Conservation (phyloP, 1,140 invertebrate genomes). For the Eufriesea mexicana region DNA sequence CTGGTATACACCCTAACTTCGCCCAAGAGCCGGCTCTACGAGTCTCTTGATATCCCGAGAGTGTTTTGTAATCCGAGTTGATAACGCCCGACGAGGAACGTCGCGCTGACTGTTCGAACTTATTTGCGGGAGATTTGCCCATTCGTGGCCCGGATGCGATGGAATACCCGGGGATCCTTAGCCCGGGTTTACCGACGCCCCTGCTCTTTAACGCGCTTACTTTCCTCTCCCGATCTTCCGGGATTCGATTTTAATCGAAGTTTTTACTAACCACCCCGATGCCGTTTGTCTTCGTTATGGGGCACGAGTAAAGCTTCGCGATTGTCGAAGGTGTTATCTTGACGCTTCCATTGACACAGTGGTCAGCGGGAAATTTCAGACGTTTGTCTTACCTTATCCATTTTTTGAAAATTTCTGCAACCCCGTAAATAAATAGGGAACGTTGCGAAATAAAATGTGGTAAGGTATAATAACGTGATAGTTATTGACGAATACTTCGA, state of each 20-base stretch:
- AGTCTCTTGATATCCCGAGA: slow-evolving; percentile 13
- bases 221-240: neutral
- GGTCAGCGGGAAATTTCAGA: too few species aligned
- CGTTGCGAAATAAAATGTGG: too few species aligned
- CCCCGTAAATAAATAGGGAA: too few species aligned
- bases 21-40: neutral
- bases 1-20: too few species aligned
- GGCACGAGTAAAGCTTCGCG: too few species aligned
- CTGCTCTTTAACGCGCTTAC: neutral
- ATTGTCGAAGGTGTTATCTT: too few species aligned
- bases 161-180: neutral
- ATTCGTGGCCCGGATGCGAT: neutral
- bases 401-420: too few species aligned
- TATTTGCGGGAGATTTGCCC: slow-evolving; percentile 39
- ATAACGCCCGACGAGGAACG: slow-evolving; percentile 23
- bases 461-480: too few species aligned
- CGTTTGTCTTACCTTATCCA: too few species aligned
- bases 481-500: too few species aligned
- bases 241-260: slow-evolving; percentile 33
- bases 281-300: too few species aligned
- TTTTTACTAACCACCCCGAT: neutral
- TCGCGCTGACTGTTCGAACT: slow-evolving; percentile 20
- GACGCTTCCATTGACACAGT: too few species aligned
- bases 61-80: slow-evolving; percentile 43
- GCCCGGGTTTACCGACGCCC: neutral